A percentile compares a stretch with the other conserved stretches of the same genome.
phyloP scores from a whole-genome alignment of 2,113 vertebrate species.

The Gymnocephalus cernua region DNA sequence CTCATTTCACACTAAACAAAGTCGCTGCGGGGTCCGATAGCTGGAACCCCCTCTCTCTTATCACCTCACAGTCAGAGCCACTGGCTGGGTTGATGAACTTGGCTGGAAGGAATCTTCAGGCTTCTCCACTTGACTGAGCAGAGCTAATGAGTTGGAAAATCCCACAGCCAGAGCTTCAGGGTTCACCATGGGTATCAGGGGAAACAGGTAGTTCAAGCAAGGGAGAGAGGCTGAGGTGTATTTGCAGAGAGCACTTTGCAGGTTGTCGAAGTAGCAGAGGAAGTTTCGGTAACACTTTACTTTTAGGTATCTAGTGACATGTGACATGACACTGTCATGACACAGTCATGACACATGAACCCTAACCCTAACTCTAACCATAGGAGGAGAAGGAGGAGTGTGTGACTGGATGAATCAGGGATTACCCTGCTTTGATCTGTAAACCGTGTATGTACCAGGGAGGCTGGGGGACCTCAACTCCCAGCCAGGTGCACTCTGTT shows the following conservation, averaged over 20 bases:
- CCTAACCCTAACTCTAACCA: too few relatives aligned
- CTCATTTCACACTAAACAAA: constrained; percentile 79
- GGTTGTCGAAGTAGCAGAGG: constrained; percentile 21
- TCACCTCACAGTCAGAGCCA: constrained; percentile 62
- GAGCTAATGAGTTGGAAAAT: constrained; percentile 84
- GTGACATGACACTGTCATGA: too few relatives aligned
- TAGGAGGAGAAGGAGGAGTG: constrained; percentile 3
- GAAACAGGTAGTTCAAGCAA: constrained; percentile 66
- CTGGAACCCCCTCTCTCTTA: constrained; percentile 61
- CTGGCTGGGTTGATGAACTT: constrained; percentile 75
- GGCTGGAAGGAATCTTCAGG: constrained; percentile 78
- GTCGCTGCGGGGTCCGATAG: constrained; percentile 62
- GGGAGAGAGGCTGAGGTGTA: constrained; percentile 32
- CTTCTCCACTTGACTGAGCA: constrained; percentile 80
- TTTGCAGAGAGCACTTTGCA: constrained; percentile 33
- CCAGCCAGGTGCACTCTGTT: constrained; percentile 74
- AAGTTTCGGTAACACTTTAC: too few relatives aligned
- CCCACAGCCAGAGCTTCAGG: constrained; percentile 69
- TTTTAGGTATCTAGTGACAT: too few relatives aligned
- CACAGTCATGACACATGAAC: too few relatives aligned
- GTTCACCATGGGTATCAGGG: constrained; percentile 72
- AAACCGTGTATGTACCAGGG: constrained; percentile 66
- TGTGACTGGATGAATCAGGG: constrained; percentile 57
- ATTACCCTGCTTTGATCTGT: constrained; percentile 78
- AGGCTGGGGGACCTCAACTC: constrained; percentile 50